Percentiles rank a stretch among this genome's conserved stretches.
These are phyloP conservation scores for Sminthurinus signatus DNA, from an alignment of 1,140 invertebrate genomes.

Conservation along the genomic window DNA sequence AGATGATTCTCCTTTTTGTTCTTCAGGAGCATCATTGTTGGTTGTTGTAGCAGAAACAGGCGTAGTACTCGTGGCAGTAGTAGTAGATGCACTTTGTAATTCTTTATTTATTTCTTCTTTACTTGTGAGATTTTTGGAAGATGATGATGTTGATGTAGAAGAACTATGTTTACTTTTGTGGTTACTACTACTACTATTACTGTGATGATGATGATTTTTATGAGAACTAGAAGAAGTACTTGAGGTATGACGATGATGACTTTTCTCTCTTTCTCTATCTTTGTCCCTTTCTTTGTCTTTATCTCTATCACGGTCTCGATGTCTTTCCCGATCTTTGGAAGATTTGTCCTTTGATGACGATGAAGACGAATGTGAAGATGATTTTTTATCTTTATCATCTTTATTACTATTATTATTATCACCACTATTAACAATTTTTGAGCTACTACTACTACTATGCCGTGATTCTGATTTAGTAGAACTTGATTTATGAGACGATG, in stretches of 20 bases:
- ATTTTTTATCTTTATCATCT: neutral
- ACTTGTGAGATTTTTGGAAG: too few species aligned
- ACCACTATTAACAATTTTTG: neutral
- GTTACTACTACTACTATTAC: neutral
- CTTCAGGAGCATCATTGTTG: too few species aligned
- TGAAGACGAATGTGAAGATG: too few species aligned
- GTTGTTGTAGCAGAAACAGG: too few species aligned
- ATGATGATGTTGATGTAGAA: neutral
- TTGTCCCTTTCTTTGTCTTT: slow-evolving; percentile 20
- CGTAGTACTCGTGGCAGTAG: too few species aligned
- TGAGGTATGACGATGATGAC: neutral
- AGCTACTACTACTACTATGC: too few species aligned
- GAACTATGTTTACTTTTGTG: neutral
- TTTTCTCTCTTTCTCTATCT: slow-evolving; percentile 12
- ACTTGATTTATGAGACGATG: too few species aligned
- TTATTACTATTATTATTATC: neutral
- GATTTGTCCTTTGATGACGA: neutral
- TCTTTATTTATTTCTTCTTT: too few species aligned
- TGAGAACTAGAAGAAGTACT: neutral
- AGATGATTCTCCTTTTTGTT: too few species aligned
- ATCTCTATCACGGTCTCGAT: slow-evolving; percentile 11
- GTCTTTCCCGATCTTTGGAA: slow-evolving; percentile 5
- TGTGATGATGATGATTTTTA: neutral
- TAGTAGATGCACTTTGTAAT: too few species aligned
- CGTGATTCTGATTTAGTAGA: too few species aligned